Evolutionary conservation across 2,797 vertebrate genomes (phyloP), one percentile per base, ranked within the genome.

Genomic region (Bucorvus abyssinicus): DNA sequence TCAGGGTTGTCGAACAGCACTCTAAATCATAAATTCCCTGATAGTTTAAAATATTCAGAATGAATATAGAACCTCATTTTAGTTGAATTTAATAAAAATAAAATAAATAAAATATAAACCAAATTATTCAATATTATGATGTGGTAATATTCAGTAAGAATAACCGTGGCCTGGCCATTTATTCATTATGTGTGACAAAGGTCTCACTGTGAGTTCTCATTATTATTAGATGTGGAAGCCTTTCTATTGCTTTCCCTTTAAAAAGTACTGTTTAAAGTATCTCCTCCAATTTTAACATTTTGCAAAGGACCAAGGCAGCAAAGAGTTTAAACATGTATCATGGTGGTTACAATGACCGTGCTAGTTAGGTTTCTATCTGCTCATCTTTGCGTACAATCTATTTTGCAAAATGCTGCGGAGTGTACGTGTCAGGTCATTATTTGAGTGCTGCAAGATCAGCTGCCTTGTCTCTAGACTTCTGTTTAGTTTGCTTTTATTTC

Each of bases 401-500:
- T 93, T 96, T 52, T 90, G 50, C 52, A 81, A 76, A 90, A 86
- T 34, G 10, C 79, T 68, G 49, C 34, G 32, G 73, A 57, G n/a
- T 84, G 13, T 76, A 44, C 30, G 3, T 88, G 52, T 86, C 80
- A 75, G 77, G 59, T 95, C 70, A 78, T 96, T 97, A 87, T 95
- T 88, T 89, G 80, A 81, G 18, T 85, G 56, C 64, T 94, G 67
- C 56, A 91, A 77, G 69, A 90, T 87, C 82, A 93, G 50, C 61
- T 87, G 17, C 81, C 42, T 91, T 89, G 38, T 64, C 57, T 91
- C 56, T 64, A 94, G 89, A 81, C 79, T 87, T 96, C 64, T 49
- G 24, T 91, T 92, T 91, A 77, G 56, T 71, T 96, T 81, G 60
- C 40, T 95, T 89, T 91, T 93, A 53, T 71, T 96, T 95, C n/a